Evolutionary conservation across 2,888 invertebrate species (phyloP).

Genomic region (Agrenia bidenticulata): DNA sequence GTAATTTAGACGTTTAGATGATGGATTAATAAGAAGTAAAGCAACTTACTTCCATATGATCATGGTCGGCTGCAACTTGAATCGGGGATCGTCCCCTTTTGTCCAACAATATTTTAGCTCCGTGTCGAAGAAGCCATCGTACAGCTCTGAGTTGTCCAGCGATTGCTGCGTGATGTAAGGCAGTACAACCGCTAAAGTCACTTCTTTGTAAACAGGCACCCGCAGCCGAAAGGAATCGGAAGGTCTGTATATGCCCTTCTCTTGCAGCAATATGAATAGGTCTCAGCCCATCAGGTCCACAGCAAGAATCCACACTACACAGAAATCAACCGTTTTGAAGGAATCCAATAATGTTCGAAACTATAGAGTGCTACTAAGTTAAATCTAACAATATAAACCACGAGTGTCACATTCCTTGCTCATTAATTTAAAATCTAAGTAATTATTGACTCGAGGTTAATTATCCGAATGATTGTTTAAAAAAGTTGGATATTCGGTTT

Average conservation of each 20-base stretch:
- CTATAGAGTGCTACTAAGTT: too few relatives aligned
- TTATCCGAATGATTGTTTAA: too few relatives aligned
- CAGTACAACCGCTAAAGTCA: slow-evolving; percentile 53
- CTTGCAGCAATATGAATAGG: slow-evolving; percentile 87
- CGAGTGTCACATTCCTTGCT: too few relatives aligned
- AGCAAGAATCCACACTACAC: slow-evolving; percentile 49
- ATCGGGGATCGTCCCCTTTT: slow-evolving; percentile 87
- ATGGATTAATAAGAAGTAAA: too few relatives aligned
- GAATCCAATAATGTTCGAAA: too few relatives aligned
- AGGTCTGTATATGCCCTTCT: slow-evolving; percentile 66
- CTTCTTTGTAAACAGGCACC: slow-evolving; percentile 49
- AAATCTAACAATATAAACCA: too few relatives aligned
- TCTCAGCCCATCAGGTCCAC: slow-evolving; percentile 72
- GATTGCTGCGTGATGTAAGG: slow-evolving; percentile 59
- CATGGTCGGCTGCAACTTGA: slow-evolving; percentile 87
- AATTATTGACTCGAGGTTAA: too few relatives aligned
- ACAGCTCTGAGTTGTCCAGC: slow-evolving; percentile 61
- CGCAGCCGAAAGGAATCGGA: slow-evolving; percentile 52
- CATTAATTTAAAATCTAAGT: too few relatives aligned
- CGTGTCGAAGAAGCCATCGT: slow-evolving; percentile 80
- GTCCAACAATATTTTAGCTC: slow-evolving; percentile 77
- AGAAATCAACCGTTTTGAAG: slow-evolving; percentile 14
- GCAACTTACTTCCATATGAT: slow-evolving; percentile 79
- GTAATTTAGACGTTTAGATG: too few relatives aligned
- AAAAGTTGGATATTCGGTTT: too few relatives aligned